Percentiles rank a stretch among this genome's conserved stretches.
These are phyloP conservation scores for Elysia chlorotica DNA, from an alignment of 1,140 invertebrate species.

Conservation along the genomic window DNA sequence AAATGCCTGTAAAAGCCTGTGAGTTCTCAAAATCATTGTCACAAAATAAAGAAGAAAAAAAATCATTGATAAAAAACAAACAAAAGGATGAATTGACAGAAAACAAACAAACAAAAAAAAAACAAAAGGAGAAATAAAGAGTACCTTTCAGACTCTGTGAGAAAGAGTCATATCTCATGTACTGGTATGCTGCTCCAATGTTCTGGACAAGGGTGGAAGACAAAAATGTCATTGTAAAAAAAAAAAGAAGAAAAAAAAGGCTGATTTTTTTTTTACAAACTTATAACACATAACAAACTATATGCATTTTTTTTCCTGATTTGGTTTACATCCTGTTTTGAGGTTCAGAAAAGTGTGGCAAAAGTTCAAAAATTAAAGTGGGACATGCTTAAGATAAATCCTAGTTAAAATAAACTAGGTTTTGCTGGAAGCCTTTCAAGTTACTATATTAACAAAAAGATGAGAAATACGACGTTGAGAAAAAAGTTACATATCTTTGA, in stretches of 20 bases:
- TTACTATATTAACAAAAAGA: neutral
- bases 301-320: neutral
- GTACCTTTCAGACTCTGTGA: slow-evolving; percentile 16
- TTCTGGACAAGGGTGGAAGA: too few species aligned
- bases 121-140: neutral
- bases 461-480: neutral
- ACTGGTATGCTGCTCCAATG: slow-evolving; percentile 12
- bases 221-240: too few species aligned
- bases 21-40: neutral
- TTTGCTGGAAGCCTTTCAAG: neutral
- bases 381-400: neutral
- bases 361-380: neutral
- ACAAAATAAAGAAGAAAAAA: neutral
- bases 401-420: neutral
- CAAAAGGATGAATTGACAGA: neutral
- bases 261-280: too few species aligned
- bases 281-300: neutral
- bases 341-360: neutral
- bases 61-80: neutral
- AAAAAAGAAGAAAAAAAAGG: too few species aligned
- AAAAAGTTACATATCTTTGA: neutral
- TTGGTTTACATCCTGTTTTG: neutral
- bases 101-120: neutral
- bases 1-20: neutral
- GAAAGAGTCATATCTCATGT: slow-evolving; percentile 22